phyloP scores from a whole-genome alignment of 2,797 vertebrate genomes.

The Luscinia megarhynchos region DNA sequence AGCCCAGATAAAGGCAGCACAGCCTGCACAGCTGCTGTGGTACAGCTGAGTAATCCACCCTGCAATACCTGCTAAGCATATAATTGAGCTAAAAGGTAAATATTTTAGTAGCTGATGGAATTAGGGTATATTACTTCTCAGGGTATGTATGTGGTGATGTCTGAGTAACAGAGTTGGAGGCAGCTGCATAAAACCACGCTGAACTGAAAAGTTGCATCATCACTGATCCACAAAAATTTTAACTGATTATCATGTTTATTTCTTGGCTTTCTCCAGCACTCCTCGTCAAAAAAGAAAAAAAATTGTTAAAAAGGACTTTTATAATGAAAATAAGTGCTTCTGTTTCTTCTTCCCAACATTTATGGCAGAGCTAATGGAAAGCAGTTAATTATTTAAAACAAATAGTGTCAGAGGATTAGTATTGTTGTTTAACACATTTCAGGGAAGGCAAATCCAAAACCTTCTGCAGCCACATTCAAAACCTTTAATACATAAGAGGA shows the following conservation, averaged over 20 bases:
- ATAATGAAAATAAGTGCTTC: neutral
- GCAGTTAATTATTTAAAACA: neutral
- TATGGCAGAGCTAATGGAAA: conserved; percentile 18
- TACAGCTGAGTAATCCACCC: neutral
- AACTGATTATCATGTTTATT: neutral
- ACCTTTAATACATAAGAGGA: conserved; percentile 13
- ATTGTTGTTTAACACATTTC: neutral
- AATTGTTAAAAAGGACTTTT: neutral
- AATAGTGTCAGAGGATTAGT: neutral
- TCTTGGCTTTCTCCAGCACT: neutral
- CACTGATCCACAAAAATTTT: neutral
- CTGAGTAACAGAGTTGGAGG: neutral
- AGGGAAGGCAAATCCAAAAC: conserved; percentile 29
- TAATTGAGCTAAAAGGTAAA: neutral
- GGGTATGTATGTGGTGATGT: neutral
- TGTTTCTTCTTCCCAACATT: conserved; percentile 26
- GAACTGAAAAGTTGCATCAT: neutral
- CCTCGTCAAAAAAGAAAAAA: neutral
- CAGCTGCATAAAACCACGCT: neutral
- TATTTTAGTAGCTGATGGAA: neutral
- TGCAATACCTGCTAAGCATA: neutral
- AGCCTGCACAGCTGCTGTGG: neutral
- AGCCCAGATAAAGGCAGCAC: neutral
- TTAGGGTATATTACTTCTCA: neutral
- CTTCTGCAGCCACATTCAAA: conserved; percentile 34